Conservation (phyloP, 2,888 invertebrate genomes). For the Ariolimax columbianus region DNA sequence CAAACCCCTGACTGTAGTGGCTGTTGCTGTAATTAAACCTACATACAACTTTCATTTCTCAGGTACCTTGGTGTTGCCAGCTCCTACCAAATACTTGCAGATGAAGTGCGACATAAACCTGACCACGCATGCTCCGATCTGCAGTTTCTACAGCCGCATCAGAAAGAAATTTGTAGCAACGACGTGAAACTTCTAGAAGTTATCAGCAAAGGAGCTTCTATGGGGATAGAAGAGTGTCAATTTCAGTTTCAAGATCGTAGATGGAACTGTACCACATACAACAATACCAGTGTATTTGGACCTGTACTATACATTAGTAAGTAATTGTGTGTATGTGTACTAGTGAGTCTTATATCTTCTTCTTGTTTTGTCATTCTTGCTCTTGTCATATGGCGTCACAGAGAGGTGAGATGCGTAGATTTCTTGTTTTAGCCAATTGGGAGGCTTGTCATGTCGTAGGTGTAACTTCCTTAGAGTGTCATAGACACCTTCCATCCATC, state of each 20-base stretch:
- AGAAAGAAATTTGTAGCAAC: conserved; percentile 85
- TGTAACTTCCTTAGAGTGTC: no score
- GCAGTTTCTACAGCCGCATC: conserved; percentile 85
- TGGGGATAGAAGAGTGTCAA: conserved; percentile 93
- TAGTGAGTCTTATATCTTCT: no score
- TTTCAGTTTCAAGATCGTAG: conserved; percentile 90
- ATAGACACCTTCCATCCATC: no score
- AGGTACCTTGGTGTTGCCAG: conserved; percentile 81
- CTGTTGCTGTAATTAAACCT: no score
- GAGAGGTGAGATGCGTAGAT: no score
- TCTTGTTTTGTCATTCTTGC: no score
- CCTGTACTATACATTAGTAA: conserved; percentile 90
- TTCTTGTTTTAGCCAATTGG: no score
- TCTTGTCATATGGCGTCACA: no score
- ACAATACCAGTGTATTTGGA: conserved; percentile 89
- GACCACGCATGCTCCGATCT: conserved; percentile 83
- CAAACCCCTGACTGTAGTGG: no score
- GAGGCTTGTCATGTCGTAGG: no score
- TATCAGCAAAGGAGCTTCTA: conserved; percentile 85
- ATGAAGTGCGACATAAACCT: conserved; percentile 70
- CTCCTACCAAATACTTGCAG: conserved; percentile 76
- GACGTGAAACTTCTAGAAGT: conserved; percentile 86
- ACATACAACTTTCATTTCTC: conserved; percentile 29
- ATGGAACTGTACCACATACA: conserved; percentile 92
- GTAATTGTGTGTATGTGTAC: conserved; percentile 73